phyloP scores from a whole-genome alignment of 2,888 invertebrate genomes.

The Parnassius smintheus region DNA sequence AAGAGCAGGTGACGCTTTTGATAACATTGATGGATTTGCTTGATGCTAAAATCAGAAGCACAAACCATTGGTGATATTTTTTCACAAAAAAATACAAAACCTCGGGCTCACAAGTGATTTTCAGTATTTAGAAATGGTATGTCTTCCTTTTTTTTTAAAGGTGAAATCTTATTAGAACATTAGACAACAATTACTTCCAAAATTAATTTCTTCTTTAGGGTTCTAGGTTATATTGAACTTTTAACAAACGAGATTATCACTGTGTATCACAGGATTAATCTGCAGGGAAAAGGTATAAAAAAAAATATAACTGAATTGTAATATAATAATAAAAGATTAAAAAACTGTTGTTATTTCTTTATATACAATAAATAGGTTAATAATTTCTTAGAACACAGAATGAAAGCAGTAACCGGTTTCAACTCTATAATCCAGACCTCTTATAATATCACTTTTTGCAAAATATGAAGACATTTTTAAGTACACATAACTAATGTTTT shows the following conservation, averaged over 20 bases:
- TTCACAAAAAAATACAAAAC: neutral
- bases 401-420: slow-evolving; percentile 25
- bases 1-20: slow-evolving; percentile 79
- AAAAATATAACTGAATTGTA: slow-evolving; percentile 16
- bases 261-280: too few relatives aligned
- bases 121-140: too few relatives aligned
- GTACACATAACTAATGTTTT: slow-evolving; percentile 18
- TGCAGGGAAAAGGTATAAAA: slow-evolving; percentile 5
- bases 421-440: slow-evolving; percentile 23
- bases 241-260: too few relatives aligned
- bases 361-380: slow-evolving; percentile 25
- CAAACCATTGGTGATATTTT: neutral
- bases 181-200: too few relatives aligned
- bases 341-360: slow-evolving; percentile 22
- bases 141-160: too few relatives aligned
- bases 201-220: too few relatives aligned
- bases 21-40: slow-evolving; percentile 66
- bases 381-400: slow-evolving; percentile 24
- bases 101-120: too few relatives aligned
- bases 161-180: too few relatives aligned
- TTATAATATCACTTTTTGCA: slow-evolving; percentile 15
- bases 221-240: too few relatives aligned
- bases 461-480: slow-evolving; percentile 23
- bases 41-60: slow-evolving; percentile 69
- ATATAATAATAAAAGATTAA: slow-evolving; percentile 20